A percentile compares a stretch with the other conserved stretches of the same genome.
phyloP scores from a whole-genome alignment of 2,113 vertebrate genomes.

The Bombycilla garrulus region DNA sequence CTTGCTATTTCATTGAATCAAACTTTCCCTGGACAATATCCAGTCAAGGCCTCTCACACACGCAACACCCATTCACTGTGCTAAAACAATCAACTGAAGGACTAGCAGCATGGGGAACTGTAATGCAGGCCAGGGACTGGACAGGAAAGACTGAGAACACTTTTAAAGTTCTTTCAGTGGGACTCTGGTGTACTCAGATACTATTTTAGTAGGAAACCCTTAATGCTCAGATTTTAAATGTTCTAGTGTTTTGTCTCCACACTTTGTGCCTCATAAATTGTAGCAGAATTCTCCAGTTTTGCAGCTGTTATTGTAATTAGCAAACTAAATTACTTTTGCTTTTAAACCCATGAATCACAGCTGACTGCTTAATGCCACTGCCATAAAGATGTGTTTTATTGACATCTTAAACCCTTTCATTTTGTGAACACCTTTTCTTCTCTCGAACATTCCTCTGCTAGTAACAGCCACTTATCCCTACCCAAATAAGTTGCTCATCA shows the following conservation, averaged over 20 bases:
- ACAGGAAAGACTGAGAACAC: background rate
- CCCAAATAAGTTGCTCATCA: background rate
- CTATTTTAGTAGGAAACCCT: background rate
- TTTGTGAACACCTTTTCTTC: background rate
- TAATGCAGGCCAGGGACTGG: background rate
- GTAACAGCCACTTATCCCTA: background rate
- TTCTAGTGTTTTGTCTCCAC: background rate
- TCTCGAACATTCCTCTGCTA: background rate
- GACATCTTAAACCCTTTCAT: background rate
- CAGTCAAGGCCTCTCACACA: background rate
- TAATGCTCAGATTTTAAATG: background rate
- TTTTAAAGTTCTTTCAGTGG: background rate
- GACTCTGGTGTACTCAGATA: background rate
- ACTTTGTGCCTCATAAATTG: background rate
- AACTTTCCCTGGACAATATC: background rate
- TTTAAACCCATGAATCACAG: background rate
- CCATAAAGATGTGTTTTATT: background rate
- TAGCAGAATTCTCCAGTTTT: conserved; percentile 10
- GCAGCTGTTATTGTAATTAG: conserved; percentile 10
- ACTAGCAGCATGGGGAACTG: background rate
- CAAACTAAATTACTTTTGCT: background rate
- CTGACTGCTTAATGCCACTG: background rate
- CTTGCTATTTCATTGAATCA: background rate
- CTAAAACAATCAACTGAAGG: background rate
- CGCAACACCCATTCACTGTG: background rate